Percentiles rank a stretch among this genome's conserved stretches.
These are phyloP conservation scores for Bombyx mori DNA, from an alignment of 1,140 invertebrate genomes.

Conservation along the genomic window DNA sequence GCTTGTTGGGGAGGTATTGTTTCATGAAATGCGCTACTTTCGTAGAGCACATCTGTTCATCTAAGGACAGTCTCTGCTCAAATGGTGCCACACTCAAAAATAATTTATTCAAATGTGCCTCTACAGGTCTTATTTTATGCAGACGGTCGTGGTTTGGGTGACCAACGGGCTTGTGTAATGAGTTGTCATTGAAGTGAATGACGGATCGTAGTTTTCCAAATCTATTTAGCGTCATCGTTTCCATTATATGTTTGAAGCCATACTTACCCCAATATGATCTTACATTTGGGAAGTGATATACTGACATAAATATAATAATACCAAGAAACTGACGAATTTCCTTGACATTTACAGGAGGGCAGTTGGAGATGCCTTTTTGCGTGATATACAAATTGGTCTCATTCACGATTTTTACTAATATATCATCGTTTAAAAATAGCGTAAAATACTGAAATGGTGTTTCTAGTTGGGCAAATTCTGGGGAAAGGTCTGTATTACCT, in stretches of 20 bases:
- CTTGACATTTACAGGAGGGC: slow-evolving; percentile 10
- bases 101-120: slow-evolving; percentile 28
- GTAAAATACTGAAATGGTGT: slow-evolving; percentile 13
- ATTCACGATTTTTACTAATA: slow-evolving; percentile 11
- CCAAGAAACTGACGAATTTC: slow-evolving; percentile 26
- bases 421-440: slow-evolving; percentile 10
- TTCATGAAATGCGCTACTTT: slow-evolving; percentile 34
- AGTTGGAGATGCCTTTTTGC: slow-evolving; percentile 13
- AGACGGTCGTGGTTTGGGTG: slow-evolving; percentile 29
- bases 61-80: slow-evolving; percentile 30
- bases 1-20: slow-evolving; percentile 42
- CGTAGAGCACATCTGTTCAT: slow-evolving; percentile 41
- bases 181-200: no score
- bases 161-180: no score
- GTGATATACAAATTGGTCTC: slow-evolving; percentile 15
- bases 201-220: slow-evolving; percentile 18
- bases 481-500: slow-evolving; percentile 12
- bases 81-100: slow-evolving; percentile 26
- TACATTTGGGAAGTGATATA: slow-evolving; percentile 20
- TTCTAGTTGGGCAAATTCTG: slow-evolving; percentile 12
- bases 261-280: slow-evolving; percentile 25
- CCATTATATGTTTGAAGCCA: slow-evolving; percentile 3
- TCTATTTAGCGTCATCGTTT: not conserved
- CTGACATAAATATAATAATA: slow-evolving; percentile 6
- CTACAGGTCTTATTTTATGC: slow-evolving; percentile 45